These are phyloP conservation scores for Pogonomyrmex barbatus DNA, from an alignment of 1,140 invertebrate genomes.

Conservation along the genomic window DNA sequence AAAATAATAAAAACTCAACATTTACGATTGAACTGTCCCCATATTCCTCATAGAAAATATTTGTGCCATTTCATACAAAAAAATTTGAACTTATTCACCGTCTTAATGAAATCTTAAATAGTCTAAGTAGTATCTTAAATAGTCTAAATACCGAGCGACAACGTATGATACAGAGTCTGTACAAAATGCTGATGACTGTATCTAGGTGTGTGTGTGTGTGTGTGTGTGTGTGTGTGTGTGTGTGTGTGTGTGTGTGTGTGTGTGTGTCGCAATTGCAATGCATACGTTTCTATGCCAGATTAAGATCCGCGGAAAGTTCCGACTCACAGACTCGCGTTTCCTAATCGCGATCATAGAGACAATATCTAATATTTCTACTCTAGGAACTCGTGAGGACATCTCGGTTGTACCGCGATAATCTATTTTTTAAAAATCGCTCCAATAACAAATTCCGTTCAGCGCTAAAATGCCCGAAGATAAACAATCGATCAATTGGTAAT, in stretches of 20 bases:
- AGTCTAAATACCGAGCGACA: constrained; percentile 50
- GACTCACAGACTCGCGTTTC: constrained; percentile 14
- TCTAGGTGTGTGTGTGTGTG: background rate
- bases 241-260: background rate
- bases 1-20: constrained; percentile 63
- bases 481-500: background rate
- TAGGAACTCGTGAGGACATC: constrained; percentile 71
- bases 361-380: constrained; percentile 43
- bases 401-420: constrained; percentile 15
- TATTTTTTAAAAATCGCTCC: background rate
- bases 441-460: background rate
- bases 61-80: constrained; percentile 75
- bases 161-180: constrained; percentile 78
- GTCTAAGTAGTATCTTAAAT: constrained; percentile 54
- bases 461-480: background rate
- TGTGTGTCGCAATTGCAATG: background rate
- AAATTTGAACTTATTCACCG: constrained; percentile 68
- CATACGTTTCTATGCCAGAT: background rate
- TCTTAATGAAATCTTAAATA: constrained; percentile 59
- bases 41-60: constrained; percentile 70
- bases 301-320: background rate
- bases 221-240: background rate
- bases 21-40: constrained; percentile 57
- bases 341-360: background rate
- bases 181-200: constrained; percentile 66